Evolutionary conservation across 2,797 vertebrate species (phyloP).

Genomic region (Propithecus perrieri): DNA sequence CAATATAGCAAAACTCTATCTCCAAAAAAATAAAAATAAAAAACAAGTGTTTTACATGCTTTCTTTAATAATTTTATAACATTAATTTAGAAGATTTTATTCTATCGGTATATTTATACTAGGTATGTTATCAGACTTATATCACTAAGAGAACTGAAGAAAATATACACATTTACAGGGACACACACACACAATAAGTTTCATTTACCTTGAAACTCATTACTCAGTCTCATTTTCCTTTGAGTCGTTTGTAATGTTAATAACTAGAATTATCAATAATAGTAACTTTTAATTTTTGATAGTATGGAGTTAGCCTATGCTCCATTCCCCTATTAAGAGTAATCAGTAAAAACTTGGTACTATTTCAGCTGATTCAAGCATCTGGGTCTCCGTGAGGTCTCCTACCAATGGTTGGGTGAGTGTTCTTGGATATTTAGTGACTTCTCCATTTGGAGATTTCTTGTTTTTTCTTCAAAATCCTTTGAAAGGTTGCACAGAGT

Average conservation of each 20-base stretch:
- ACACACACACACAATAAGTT: not conserved
- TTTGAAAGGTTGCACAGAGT: conserved; percentile 45
- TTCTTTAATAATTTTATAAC: conserved; percentile 23
- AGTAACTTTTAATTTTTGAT: conserved; percentile 54
- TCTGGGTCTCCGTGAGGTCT: conserved; percentile 77
- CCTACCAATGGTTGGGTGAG: conserved; percentile 76
- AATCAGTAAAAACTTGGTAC: conserved; percentile 79
- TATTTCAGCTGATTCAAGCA: conserved; percentile 79
- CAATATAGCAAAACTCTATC: not conserved
- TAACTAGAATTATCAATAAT: conserved; percentile 49
- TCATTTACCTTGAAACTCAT: conserved; percentile 33
- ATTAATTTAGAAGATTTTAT: conserved; percentile 31
- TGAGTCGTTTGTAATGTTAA: conserved; percentile 48
- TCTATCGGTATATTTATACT: not conserved
- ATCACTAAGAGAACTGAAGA: not conserved
- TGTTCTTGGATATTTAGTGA: conserved; percentile 75
- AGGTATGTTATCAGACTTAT: conserved; percentile 2
- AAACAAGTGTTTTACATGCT: not conserved
- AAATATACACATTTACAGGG: conserved; percentile 10
- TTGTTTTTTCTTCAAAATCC: conserved; percentile 52
- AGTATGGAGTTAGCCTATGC: conserved; percentile 75
- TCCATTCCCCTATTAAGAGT: conserved; percentile 73
- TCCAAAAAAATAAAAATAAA: not conserved
- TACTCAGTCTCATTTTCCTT: conserved; percentile 32
- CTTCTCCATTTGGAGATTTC: conserved; percentile 68